Conservation (phyloP, 64 coral and sea anemone genomes). For the Astreopora myriophthalma region DNA sequence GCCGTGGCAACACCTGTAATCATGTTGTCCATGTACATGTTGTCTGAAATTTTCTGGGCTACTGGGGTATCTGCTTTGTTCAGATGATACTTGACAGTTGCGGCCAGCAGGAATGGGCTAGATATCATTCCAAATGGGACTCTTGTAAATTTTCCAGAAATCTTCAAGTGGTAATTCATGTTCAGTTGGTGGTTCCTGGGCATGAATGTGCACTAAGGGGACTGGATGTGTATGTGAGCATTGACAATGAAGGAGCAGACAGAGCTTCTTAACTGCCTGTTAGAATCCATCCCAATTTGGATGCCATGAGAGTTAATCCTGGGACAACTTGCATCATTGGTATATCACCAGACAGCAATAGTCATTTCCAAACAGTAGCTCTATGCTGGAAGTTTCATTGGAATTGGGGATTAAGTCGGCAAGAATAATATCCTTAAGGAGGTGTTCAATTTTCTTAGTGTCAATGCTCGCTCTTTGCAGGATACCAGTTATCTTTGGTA, state of each 20-base stretch:
- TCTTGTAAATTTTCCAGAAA: constrained; percentile 17
- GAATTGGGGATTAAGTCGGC: constrained; percentile 47
- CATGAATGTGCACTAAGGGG: background rate
- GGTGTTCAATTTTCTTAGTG: constrained; percentile 34
- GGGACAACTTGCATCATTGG: constrained; percentile 7
- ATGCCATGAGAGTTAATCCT: constrained; percentile 62
- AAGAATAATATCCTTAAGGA: constrained; percentile 40
- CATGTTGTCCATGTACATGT: constrained; percentile 65
- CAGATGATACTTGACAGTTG: constrained; percentile 34
- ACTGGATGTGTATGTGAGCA: background rate
- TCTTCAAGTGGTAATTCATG: constrained; percentile 18
- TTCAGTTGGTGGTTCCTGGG: background rate
- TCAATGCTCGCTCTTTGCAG: constrained; percentile 60
- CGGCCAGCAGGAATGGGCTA: constrained; percentile 43
- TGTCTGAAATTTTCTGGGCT: constrained; percentile 18
- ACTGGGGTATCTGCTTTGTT: constrained; percentile 25
- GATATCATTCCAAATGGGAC: constrained; percentile 59
- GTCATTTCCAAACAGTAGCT: constrained; percentile 63
- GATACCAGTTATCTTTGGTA: constrained; percentile 70
- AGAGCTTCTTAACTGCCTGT: constrained; percentile 30
- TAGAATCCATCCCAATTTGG: constrained; percentile 72
- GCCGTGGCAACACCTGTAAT: constrained; percentile 26
- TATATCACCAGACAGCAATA: constrained; percentile 36
- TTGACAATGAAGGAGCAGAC: background rate
- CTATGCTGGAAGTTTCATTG: constrained; percentile 31